These are phyloP conservation scores for Boloria euphrosyne DNA, from an alignment of 2,888 invertebrate genomes.

Conservation along the genomic window DNA sequence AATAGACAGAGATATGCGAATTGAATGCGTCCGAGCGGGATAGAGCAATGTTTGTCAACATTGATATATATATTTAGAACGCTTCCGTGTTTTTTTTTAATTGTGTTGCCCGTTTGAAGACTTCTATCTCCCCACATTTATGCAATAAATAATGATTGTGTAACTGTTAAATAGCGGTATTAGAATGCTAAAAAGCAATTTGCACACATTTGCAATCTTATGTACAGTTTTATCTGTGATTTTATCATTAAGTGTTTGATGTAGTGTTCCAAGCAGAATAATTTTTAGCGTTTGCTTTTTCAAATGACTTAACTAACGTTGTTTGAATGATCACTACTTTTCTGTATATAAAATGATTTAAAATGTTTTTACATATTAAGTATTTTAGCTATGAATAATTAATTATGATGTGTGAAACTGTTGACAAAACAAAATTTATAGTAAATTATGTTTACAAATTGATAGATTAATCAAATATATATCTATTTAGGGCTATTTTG, in stretches of 20 bases:
- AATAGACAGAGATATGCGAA: constrained; percentile 39
- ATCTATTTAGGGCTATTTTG: no score
- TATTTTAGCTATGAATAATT: no score
- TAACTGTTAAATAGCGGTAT: background rate
- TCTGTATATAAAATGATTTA: no score
- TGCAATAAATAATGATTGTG: constrained; percentile 4
- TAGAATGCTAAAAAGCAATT: background rate
- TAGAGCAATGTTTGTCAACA: constrained; percentile 67
- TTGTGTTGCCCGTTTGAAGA: constrained; percentile 42
- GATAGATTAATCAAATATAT: no score
- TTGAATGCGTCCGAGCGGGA: constrained; percentile 45
- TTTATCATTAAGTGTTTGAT: background rate
- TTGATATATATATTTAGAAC: constrained; percentile 61
- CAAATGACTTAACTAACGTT: background rate
- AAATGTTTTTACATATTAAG: no score
- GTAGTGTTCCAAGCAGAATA: constrained; percentile 6
- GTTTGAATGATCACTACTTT: background rate
- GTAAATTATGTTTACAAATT: no score
- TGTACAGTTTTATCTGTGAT: no score
- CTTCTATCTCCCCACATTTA: constrained; percentile 32
- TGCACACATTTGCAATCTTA: no score
- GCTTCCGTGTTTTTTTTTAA: constrained; percentile 46
- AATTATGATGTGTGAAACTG: no score
- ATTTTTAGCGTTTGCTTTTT: constrained; percentile 7
- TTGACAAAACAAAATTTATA: no score